Conservation (phyloP, 2,113 vertebrate genomes). For the Grammatotria lemairii region DNA sequence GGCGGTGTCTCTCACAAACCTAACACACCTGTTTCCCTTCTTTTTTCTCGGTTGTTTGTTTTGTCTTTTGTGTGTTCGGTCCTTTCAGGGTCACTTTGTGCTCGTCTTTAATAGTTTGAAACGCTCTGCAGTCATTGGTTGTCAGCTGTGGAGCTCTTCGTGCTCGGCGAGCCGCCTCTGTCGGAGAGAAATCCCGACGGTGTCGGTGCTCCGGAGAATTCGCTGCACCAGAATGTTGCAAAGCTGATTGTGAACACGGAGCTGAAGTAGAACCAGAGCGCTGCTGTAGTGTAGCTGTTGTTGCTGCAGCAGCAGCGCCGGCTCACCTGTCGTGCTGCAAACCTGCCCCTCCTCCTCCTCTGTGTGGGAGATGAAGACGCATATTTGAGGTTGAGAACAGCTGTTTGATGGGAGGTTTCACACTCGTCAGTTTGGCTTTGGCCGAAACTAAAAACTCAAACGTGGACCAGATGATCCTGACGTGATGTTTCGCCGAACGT, state of each 20-base stretch:
- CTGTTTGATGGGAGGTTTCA: not conserved
- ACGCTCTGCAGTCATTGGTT: not conserved
- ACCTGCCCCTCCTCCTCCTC: not conserved
- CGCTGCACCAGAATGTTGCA: not conserved
- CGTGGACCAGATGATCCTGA: rapidly evolving
- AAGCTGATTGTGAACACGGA: rapidly evolving
- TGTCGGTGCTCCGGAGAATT: rapidly evolving
- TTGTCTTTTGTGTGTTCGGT: not conserved
- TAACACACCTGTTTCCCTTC: not conserved
- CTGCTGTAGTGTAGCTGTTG: not conserved
- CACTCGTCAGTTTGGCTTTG: not conserved
- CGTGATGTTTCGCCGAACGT: rapidly evolving
- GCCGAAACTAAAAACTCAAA: rapidly evolving
- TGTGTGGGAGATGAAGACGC: rapidly evolving
- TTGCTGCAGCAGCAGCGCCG: not conserved
- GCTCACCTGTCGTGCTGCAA: not conserved
- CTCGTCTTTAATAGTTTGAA: rapidly evolving
- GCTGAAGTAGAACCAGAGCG: not conserved
- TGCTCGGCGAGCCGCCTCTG: not conserved
- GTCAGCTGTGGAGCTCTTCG: rapidly evolving
- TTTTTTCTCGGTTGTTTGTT: rapidly evolving
- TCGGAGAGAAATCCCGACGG: rapidly evolving
- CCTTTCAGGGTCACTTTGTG: not conserved
- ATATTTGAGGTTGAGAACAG: not conserved
- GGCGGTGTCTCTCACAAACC: not conserved